Evolutionary conservation across 2,797 vertebrate species (phyloP).

Genomic region (Vultur gryphus): DNA sequence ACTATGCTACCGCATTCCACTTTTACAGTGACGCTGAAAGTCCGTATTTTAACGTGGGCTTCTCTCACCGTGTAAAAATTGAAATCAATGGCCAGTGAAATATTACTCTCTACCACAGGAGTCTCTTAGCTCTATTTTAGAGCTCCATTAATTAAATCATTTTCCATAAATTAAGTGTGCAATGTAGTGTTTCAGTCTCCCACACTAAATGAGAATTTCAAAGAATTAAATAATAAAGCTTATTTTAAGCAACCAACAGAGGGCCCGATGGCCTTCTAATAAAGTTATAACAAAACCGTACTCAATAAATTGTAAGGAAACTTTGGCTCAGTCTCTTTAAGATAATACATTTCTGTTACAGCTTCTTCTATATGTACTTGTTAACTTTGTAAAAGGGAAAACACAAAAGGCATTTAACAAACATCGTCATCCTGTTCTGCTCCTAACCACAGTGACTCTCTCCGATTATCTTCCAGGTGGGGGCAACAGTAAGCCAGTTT

Average conservation of each 20-base stretch:
- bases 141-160: constrained; percentile 9
- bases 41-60: neutral
- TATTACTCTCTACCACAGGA: neutral
- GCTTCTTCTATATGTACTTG: neutral
- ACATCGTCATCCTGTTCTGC: neutral
- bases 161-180: neutral
- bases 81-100: constrained; percentile 2
- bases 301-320: neutral
- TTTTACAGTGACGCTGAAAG: constrained; percentile 2
- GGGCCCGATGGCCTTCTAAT: constrained; percentile 10
- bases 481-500: constrained; percentile 73
- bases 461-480: constrained; percentile 69
- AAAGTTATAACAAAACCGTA: neutral
- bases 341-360: neutral
- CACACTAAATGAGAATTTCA: constrained; percentile 18
- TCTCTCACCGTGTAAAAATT: constrained; percentile 47
- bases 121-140: neutral
- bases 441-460: neutral
- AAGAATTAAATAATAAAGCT: constrained; percentile 32
- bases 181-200: neutral
- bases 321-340: constrained; percentile 25
- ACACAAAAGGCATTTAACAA: neutral
- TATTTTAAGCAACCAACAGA: constrained; percentile 46
- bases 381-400: neutral
- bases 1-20: neutral